These are phyloP conservation scores for Luffia ferchaultella DNA, from an alignment of 2,888 invertebrate species.

Conservation along the genomic window DNA sequence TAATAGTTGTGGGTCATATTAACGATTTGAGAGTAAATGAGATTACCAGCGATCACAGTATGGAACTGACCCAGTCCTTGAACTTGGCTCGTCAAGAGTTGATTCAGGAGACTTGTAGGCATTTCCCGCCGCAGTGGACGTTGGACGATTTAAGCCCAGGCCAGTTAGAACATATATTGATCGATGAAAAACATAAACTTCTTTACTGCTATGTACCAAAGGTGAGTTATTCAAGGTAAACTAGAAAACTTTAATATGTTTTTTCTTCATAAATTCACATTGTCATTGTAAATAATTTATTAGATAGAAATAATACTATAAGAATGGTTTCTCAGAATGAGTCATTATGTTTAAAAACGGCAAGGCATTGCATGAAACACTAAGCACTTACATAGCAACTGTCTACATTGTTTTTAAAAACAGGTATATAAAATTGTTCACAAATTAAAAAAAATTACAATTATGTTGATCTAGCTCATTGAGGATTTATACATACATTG, in stretches of 20 bases:
- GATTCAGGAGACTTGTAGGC: conserved; percentile 68
- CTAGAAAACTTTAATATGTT: not conserved
- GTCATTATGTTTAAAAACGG: no score
- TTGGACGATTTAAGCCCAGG: conserved; percentile 57
- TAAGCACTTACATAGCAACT: no score
- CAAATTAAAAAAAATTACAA: no score
- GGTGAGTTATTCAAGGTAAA: conserved; percentile 56
- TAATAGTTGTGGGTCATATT: not conserved
- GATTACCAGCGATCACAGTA: conserved; percentile 41
- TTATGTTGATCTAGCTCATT: no score
- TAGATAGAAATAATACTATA: no score
- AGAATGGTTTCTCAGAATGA: no score
- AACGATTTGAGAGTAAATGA: conserved; percentile 22
- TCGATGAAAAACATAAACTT: conserved; percentile 84
- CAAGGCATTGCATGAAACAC: no score
- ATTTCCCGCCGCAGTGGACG: conserved; percentile 41
- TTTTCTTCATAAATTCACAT: not conserved
- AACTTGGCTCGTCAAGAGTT: conserved; percentile 70
- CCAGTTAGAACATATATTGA: conserved; percentile 80
- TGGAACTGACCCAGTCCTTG: conserved; percentile 69
- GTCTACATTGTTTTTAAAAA: no score
- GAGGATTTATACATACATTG: no score
- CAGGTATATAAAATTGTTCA: no score
- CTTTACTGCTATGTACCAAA: conserved; percentile 95
- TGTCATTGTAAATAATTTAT: not conserved